These are phyloP conservation scores for Cantharis flavilabris DNA, from an alignment of 2,888 invertebrate genomes.

Conservation along the genomic window DNA sequence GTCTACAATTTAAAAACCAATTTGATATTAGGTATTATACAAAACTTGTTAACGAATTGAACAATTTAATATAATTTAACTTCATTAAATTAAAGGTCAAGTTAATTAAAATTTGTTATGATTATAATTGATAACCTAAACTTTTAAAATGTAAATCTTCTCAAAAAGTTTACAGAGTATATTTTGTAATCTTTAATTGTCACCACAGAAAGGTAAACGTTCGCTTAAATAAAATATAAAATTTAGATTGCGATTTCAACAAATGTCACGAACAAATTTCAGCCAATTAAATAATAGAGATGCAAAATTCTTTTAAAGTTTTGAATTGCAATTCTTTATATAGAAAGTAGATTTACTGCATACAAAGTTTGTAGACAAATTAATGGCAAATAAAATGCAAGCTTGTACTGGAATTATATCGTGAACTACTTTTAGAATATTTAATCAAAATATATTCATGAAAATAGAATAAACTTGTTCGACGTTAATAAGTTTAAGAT, in stretches of 20 bases:
- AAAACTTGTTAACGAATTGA: not conserved
- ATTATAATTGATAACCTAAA: not conserved
- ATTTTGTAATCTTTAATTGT: not conserved
- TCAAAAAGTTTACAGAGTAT: not conserved
- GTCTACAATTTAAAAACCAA: too few species aligned
- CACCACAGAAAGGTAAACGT: not conserved
- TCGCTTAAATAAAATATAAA: not conserved
- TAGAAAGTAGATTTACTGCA: not conserved
- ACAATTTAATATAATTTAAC: not conserved
- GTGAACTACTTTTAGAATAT: not conserved
- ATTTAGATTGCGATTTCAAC: not conserved
- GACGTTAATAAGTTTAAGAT: not conserved
- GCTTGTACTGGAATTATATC: not conserved
- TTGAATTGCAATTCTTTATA: not conserved
- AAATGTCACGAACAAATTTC: not conserved
- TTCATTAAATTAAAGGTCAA: not conserved
- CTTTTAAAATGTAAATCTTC: not conserved
- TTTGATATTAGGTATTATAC: too few species aligned
- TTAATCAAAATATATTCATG: not conserved
- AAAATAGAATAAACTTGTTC: not conserved
- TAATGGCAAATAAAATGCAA: not conserved
- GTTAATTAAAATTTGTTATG: not conserved
- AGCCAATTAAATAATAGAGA: not conserved
- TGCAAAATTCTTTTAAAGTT: not conserved
- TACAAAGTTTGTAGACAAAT: not conserved